Conservation (phyloP, 92 coral and sea anemone genomes). For the Phymanthus crucifer region DNA sequence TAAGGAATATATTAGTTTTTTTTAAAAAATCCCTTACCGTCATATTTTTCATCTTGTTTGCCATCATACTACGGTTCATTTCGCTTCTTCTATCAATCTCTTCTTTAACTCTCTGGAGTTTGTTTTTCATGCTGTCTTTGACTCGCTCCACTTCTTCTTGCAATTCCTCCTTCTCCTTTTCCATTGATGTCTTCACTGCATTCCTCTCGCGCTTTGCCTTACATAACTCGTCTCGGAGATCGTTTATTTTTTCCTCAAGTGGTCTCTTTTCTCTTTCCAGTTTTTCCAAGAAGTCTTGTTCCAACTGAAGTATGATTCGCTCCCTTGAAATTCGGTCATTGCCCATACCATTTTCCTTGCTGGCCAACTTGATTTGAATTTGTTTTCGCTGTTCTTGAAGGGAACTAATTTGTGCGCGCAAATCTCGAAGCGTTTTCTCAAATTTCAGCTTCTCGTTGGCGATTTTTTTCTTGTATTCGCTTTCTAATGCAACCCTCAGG, state of each 20-base stretch:
- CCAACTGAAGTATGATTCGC: slow-evolving; percentile 57
- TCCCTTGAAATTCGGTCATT: slow-evolving; percentile 38
- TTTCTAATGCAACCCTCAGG: slow-evolving; percentile 46
- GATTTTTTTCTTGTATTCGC: slow-evolving; percentile 64
- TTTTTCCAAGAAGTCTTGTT: slow-evolving; percentile 68
- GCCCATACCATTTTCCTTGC: slow-evolving; percentile 38
- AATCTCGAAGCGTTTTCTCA: slow-evolving; percentile 66
- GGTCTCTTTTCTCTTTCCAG: slow-evolving; percentile 78
- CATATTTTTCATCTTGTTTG: slow-evolving; percentile 31
- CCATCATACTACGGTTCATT: slow-evolving; percentile 33
- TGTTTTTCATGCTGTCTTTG: slow-evolving; percentile 59
- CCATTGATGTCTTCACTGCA: slow-evolving; percentile 55
- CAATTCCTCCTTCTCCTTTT: slow-evolving; percentile 73
- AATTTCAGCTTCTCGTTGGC: slow-evolving; percentile 59
- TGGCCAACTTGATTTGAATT: slow-evolving; percentile 66
- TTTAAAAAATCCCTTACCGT: slow-evolving; percentile 23
- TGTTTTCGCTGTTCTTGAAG: slow-evolving; percentile 80
- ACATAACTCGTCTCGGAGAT: slow-evolving; percentile 70
- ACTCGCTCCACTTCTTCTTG: slow-evolving; percentile 68
- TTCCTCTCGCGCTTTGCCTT: slow-evolving; percentile 74
- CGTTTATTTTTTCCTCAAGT: slow-evolving; percentile 78
- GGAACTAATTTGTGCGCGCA: slow-evolving; percentile 67
- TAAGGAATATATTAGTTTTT: too few relatives aligned
- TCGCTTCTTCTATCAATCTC: slow-evolving; percentile 71
- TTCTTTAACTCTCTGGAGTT: slow-evolving; percentile 63